Conservation (phyloP, 2,797 vertebrate genomes). For the Calcarius lapponicus region DNA sequence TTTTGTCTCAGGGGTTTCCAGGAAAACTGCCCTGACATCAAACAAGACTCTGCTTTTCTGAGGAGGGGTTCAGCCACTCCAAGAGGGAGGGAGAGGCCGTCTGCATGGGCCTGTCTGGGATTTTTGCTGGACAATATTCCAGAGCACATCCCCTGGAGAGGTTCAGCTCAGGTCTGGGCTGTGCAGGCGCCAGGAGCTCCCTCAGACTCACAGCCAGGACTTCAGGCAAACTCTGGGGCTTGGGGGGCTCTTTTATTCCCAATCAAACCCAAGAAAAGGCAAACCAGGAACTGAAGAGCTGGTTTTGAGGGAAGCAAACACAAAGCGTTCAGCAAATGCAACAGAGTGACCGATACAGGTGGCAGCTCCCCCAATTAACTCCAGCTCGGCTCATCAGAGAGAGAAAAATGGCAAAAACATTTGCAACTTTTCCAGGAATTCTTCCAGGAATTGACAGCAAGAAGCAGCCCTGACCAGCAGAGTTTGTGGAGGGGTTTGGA, state of each 20-base stretch:
- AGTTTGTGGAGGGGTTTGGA: background rate
- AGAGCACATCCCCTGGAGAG: fast-evolving
- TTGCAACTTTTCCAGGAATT: background rate
- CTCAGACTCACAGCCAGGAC: fast-evolving
- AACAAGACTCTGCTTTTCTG: background rate
- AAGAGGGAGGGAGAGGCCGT: background rate
- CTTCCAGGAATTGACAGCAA: background rate
- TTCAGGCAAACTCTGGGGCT: background rate
- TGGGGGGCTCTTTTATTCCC: background rate
- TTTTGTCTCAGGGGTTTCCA: background rate
- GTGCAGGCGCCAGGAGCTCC: background rate
- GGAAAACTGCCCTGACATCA: background rate
- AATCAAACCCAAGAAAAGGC: background rate
- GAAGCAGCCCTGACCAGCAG: background rate
- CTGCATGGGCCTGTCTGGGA: background rate
- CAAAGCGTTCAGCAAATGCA: background rate
- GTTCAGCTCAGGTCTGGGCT: background rate
- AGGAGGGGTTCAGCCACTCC: background rate
- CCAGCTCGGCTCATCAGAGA: background rate
- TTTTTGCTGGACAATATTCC: background rate
- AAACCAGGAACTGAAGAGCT: background rate
- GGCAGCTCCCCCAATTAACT: background rate
- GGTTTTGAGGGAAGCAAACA: background rate
- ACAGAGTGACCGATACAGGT: fast-evolving
- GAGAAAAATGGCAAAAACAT: background rate